phyloP scores from a whole-genome alignment of 2,113 vertebrate species.

The Rhizomys pruinosus region DNA sequence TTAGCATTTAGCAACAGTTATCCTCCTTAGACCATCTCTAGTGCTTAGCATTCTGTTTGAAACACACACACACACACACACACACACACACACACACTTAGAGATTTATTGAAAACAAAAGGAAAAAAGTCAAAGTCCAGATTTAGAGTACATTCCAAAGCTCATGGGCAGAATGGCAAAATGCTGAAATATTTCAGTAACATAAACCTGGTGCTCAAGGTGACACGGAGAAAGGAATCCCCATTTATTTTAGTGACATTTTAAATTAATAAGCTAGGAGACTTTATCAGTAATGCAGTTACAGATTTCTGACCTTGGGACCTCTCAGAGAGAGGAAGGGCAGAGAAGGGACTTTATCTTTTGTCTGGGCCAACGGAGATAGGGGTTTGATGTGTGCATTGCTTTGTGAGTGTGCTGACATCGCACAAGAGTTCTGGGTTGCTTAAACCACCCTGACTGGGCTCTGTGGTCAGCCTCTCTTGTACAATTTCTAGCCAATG shows the following conservation, averaged over 20 bases:
- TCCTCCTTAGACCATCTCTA: neutral
- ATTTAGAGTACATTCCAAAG: neutral
- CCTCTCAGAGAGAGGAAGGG: neutral
- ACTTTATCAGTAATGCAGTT: conserved; percentile 20
- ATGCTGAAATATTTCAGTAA: neutral
- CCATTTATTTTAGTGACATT: conserved; percentile 33
- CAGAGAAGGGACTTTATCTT: neutral
- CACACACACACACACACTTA: neutral
- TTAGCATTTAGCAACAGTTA: neutral
- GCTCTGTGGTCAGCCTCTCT: neutral
- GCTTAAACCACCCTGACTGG: neutral
- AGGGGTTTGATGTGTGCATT: accelerated
- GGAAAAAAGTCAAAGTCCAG: neutral
- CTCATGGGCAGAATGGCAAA: neutral
- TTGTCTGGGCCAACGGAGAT: neutral
- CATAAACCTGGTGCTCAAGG: neutral
- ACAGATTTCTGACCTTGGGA: neutral
- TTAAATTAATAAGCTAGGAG: conserved; percentile 45
- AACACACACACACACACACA: neutral
- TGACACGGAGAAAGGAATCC: neutral
- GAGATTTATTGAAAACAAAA: neutral
- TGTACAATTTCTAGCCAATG: neutral
- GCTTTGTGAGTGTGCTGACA: neutral
- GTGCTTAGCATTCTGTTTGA: neutral
- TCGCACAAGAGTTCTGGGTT: accelerated